Base-by-base conservation (phyloP, 2,888 invertebrate genomes). In the Perizoma affinitatum region DNA sequence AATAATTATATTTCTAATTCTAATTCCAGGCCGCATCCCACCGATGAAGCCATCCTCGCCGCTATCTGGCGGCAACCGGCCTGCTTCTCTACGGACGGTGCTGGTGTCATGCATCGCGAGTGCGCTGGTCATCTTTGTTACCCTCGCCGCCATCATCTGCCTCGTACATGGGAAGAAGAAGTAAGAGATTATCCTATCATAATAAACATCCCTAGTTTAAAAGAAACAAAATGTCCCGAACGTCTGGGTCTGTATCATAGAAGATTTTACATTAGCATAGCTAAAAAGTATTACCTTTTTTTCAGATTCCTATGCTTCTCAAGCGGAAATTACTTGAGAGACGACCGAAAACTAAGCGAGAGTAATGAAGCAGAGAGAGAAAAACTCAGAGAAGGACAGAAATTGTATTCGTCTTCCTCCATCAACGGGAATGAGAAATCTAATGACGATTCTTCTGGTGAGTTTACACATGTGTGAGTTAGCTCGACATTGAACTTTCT, bases 401-500 rank as follows among this genome's bases (percentile, higher is more conserved):
- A 93, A 56, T 72, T 93, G 0, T 93, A 93, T 67, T 93, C 93
- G 0, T 93, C 92, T 3, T 92, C 93, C 0, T 92, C 93, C 10
- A 92, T 93, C 67, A 93, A 93, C 57, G 91, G 92, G n/a, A 92
- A 93, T 63, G 93, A 93, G 68, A 93, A 93, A 70, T 91, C 91
- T 0, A 92, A 92, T 64, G 92, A 93, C 54, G 92, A 93, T 71
- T 92, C 92, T 40, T 93, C 93, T 73, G 93, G 93, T 92, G 78
- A 67, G 66, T 38, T 40, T 10, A 22, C 22, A 41, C 0, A 45
- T 33, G n/a, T 42, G 3, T 8, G 7, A 42, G 1, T 22, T 22
- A 22, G 22, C 22, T 2, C 22, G 22, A 3, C 22, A 22, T 22
- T 22, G 22, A 22, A 22, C 22, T 22, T 22, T 22, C 22, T 22